Conservation (phyloP, 2,797 vertebrate species). For the Urophycis tenuis region DNA sequence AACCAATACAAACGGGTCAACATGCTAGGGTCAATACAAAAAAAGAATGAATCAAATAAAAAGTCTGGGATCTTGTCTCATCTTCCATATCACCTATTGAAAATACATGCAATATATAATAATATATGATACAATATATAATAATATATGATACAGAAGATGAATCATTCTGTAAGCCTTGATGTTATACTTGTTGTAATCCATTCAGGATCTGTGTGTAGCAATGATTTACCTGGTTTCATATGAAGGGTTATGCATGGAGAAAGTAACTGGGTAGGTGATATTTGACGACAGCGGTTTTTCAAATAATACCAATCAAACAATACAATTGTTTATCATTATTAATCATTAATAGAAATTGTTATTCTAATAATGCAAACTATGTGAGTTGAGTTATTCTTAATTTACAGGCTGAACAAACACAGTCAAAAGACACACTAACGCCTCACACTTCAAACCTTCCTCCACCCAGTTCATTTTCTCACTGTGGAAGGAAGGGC, state of each 20-base stretch:
- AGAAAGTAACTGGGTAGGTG: not conserved
- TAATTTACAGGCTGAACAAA: not conserved
- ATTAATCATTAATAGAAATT: not conserved
- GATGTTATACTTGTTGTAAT: not conserved
- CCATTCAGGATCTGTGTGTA: not conserved
- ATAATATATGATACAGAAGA: not conserved
- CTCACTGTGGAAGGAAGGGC: conserved; percentile 34
- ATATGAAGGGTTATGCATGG: not conserved
- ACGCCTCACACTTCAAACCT: conserved; percentile 12
- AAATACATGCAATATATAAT: not conserved
- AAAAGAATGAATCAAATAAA: not conserved
- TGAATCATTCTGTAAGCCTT: not conserved
- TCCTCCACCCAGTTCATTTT: conserved; percentile 30
- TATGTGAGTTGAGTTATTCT: not conserved
- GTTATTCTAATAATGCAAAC: not conserved
- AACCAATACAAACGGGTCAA: conserved; percentile 32
- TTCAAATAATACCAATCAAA: not conserved
- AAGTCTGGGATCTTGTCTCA: not conserved
- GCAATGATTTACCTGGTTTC: not conserved
- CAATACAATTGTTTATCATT: not conserved
- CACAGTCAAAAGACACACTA: not conserved
- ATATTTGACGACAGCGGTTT: not conserved
- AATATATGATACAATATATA: too few relatives aligned
- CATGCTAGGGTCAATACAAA: conserved; percentile 13
- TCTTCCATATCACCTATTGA: not conserved